Base-by-base conservation (phyloP, 2,113 vertebrate species). In the Tyrannus savana region DNA sequence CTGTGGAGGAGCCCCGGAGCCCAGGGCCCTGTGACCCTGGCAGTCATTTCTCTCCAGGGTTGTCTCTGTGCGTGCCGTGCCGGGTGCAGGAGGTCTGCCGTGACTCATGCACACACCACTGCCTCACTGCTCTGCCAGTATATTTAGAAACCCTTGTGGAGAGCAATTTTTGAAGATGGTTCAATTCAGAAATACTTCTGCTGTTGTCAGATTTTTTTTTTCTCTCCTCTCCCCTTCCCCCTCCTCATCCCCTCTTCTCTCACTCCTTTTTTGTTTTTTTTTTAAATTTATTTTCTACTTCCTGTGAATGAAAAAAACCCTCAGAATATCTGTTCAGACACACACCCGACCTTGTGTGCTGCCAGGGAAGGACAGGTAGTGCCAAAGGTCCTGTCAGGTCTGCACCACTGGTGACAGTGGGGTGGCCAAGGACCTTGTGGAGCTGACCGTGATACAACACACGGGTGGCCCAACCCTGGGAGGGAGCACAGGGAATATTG, bases 161-260 rank as follows among this genome's bases (percentile, higher is more conserved):
- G 89, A 95, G 95, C 94, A 95, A 76, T 96, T 97, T 95, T 69
- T 95, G 93, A 92, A 97, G 96, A 96, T 87, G 93, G 77, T 67
- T 96, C 69, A 22, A 89, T 95, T 95, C 94, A 97, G 95, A 96
- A 96, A 95, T 87, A 95, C 94, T 97, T 96, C 73, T 97, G 96
- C 95, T 97, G 94, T 56, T 95, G 84, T 89, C 94, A 96, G 91
- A 81, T 64, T 92, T 82, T 59, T 10, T 33, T 35, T 80, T 73
- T 89, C 52, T 75, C 75, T 60, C 41, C 0, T 0, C 72, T 74
- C 77, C 80, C 84, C 87, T 91, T 49, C 92, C 91, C 92, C 86
- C 92, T 71, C 76, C 67, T 74, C 30, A 10, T 18, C 55, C 68
- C 52, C 71, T 77, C 59, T 75, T 31, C n/a, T 73, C 58, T 53